These are phyloP conservation scores for Trichonephila clavipes DNA, from an alignment of 1,140 invertebrate genomes.

Conservation along the genomic window DNA sequence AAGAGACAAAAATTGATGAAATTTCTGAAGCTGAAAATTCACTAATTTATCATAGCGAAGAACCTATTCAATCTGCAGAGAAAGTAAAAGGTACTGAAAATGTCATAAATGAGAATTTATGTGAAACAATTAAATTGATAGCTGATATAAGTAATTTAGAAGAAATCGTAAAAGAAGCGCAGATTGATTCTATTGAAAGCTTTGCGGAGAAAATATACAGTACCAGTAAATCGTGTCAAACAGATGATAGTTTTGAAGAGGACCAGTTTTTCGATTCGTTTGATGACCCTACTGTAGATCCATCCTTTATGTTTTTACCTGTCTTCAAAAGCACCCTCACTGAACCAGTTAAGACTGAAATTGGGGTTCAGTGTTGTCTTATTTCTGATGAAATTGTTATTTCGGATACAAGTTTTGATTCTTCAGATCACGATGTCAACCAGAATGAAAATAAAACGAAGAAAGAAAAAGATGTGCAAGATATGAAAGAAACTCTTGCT, in stretches of 20 bases:
- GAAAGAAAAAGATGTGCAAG: not conserved
- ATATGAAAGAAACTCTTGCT: not conserved
- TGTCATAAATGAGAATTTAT: not conserved
- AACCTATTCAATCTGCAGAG: not conserved
- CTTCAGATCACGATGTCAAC: not conserved
- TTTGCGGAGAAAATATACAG: conserved; percentile 12
- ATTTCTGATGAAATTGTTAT: not conserved
- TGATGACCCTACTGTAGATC: conserved; percentile 57
- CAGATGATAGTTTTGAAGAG: conserved; percentile 69
- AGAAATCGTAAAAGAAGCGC: not conserved
- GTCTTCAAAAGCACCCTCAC: not conserved
- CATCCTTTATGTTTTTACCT: conserved; percentile 9
- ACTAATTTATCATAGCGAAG: not conserved
- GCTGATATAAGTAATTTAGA: not conserved
- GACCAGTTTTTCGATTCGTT: conserved; percentile 70
- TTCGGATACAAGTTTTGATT: not conserved
- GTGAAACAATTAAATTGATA: not conserved
- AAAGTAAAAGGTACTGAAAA: not conserved
- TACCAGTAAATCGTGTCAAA: conserved; percentile 65
- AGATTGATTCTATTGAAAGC: not conserved
- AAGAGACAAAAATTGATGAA: not conserved
- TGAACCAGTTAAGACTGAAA: conserved; percentile 54
- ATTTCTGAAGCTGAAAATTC: not conserved
- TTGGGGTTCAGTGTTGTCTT: conserved; percentile 60
- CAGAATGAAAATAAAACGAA: not conserved